A percentile compares a stretch with the other conserved stretches of the same genome.
phyloP scores from a whole-genome alignment of 2,888 invertebrate species.

The Caenorhabditis sulstoni region DNA sequence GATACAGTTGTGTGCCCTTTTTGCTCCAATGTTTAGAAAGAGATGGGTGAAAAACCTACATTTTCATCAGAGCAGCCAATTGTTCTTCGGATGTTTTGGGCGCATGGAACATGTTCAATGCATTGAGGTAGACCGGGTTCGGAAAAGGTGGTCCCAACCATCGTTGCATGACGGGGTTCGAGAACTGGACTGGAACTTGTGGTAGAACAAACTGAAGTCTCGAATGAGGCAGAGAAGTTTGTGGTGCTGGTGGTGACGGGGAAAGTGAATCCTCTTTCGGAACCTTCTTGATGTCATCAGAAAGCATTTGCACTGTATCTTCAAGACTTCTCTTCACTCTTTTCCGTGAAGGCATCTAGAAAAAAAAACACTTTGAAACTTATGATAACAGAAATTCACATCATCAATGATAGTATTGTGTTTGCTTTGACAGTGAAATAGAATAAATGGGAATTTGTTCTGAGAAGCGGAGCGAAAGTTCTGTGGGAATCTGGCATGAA shows the following conservation, averaged over 20 bases:
- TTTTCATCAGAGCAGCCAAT: constrained; percentile 38
- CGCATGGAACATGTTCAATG: constrained; percentile 13
- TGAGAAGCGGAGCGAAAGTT: constrained; percentile 35
- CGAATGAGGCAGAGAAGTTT: not conserved
- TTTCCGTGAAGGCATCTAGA: constrained; percentile 37
- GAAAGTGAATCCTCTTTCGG: constrained; percentile 18
- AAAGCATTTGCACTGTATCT: constrained; percentile 54
- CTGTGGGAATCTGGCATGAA: constrained; percentile 44
- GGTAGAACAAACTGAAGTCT: constrained; percentile 29
- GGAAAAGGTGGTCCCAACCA: constrained; percentile 38
- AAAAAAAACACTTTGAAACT: constrained; percentile 3
- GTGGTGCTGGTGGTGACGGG: constrained; percentile 2
- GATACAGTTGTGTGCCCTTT: constrained; percentile 33
- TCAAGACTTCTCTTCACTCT: constrained; percentile 49
- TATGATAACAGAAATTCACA: constrained; percentile 9
- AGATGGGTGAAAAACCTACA: constrained; percentile 40
- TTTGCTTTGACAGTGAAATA: constrained; percentile 20
- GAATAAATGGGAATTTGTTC: constrained; percentile 4
- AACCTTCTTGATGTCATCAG: constrained; percentile 5
- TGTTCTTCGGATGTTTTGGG: constrained; percentile 33
- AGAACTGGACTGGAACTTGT: constrained; percentile 8
- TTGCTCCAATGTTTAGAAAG: not conserved
- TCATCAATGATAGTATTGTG: constrained; percentile 7
- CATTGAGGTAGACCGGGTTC: constrained; percentile 22
- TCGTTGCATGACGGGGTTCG: constrained; percentile 18